A percentile compares a stretch with the other conserved stretches of the same genome.
Conservation (phyloP, 1,140 invertebrate genomes). For the Drosophila prosaltans region DNA sequence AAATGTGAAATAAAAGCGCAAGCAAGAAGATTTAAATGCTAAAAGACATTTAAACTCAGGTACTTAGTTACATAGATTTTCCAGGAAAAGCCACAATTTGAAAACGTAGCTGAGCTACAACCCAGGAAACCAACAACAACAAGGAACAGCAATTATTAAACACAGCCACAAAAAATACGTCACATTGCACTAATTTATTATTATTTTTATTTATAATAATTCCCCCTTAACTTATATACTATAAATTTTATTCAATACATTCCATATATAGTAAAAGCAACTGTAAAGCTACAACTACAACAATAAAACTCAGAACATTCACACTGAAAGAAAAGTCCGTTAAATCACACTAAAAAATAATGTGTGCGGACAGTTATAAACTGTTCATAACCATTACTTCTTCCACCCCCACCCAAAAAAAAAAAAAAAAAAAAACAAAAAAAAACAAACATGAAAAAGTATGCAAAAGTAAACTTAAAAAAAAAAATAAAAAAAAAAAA, state of each 20-base stretch:
- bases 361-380: conserved; percentile 61
- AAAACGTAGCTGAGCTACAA: conserved; percentile 69
- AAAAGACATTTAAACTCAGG: conserved; percentile 69
- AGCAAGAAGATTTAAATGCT: conserved; percentile 49
- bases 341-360: conserved; percentile 26
- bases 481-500: conserved; percentile 19
- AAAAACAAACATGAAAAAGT: conserved; percentile 15
- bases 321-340: conserved; percentile 44
- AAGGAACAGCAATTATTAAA: conserved; percentile 40
- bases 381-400: conserved; percentile 44
- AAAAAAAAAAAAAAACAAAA: conserved; percentile 33
- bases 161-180: conserved; percentile 73
- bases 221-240: conserved; percentile 37
- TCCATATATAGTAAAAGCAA: conserved; percentile 59
- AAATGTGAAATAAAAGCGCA: background rate
- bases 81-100: conserved; percentile 33
- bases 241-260: conserved; percentile 43
- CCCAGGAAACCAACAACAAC: conserved; percentile 17
- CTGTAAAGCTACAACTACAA: conserved; percentile 62
- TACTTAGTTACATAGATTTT: conserved; percentile 73
- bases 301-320: conserved; percentile 65
- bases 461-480: conserved; percentile 14
- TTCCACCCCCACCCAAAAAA: too few species aligned
- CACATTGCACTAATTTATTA: conserved; percentile 79
- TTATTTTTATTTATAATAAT: conserved; percentile 38